Conservation (phyloP, 2,888 invertebrate genomes). For the Melinaea menophilus region DNA sequence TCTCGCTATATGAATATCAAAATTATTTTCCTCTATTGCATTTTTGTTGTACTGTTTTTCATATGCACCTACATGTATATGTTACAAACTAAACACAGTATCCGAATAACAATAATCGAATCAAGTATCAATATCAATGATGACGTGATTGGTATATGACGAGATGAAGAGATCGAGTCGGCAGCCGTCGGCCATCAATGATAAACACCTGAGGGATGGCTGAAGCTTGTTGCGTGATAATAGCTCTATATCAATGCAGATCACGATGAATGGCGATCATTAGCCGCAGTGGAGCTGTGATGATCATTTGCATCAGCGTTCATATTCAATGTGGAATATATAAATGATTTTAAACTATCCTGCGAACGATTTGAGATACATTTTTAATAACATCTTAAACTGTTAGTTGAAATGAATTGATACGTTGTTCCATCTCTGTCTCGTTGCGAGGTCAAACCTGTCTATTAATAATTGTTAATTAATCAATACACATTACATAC, state of each 20-base stretch:
- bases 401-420: conserved; percentile 1
- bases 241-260: conserved; percentile 62
- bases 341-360: conserved; percentile 8
- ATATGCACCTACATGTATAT: conserved; percentile 38
- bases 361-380: background rate
- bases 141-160: conserved; percentile 30
- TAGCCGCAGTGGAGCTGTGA: conserved; percentile 51
- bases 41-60: conserved; percentile 48
- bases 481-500: too few relatives aligned
- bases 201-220: conserved; percentile 40
- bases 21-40: conserved; percentile 66
- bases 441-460: too few relatives aligned
- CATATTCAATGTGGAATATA: conserved; percentile 22
- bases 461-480: too few relatives aligned
- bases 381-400: background rate
- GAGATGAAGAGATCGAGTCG: conserved; percentile 43
- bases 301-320: conserved; percentile 52
- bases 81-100: too few relatives aligned
- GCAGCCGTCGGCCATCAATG: conserved; percentile 39
- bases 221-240: conserved; percentile 39
- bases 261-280: conserved; percentile 70
- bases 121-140: conserved; percentile 10
- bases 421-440: too few relatives aligned
- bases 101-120: too few relatives aligned
- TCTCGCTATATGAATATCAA: conserved; percentile 63